These are phyloP conservation scores for Cotesia vestalis DNA, from an alignment of 1,140 invertebrate species.

Conservation along the genomic window DNA sequence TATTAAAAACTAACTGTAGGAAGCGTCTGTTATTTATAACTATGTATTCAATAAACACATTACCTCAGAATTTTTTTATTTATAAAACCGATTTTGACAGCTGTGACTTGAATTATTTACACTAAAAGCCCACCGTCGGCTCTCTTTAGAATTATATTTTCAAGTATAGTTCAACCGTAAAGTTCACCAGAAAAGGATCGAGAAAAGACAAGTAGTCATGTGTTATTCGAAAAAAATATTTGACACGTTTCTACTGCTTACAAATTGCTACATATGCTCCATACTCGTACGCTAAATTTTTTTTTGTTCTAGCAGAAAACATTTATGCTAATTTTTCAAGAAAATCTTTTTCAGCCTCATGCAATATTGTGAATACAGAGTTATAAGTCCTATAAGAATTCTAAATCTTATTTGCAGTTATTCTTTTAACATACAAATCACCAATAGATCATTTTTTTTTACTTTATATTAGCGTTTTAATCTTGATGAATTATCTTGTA, in stretches of 20 bases:
- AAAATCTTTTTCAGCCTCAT: too few species aligned
- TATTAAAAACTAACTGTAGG: not conserved
- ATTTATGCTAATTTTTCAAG: too few species aligned
- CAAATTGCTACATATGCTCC: slow-evolving; percentile 12
- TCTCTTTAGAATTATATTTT: slow-evolving; percentile 4
- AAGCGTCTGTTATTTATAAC: not conserved
- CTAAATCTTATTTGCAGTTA: too few species aligned
- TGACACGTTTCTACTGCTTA: slow-evolving; percentile 13
- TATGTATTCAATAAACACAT: too few species aligned
- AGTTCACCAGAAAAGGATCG: not conserved
- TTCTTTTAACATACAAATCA: too few species aligned
- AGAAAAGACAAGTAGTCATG: not conserved
- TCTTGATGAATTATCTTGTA: too few species aligned
- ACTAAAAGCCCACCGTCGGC: slow-evolving; percentile 38
- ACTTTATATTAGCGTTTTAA: too few species aligned
- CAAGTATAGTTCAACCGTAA: slow-evolving; percentile 24
- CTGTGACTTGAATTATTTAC: slow-evolving; percentile 51
- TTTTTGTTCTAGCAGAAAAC: too few species aligned
- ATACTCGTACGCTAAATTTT: not conserved
- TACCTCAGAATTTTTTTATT: slow-evolving; percentile 44
- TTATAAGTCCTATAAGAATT: too few species aligned
- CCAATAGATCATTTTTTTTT: too few species aligned
- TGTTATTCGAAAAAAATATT: not conserved
- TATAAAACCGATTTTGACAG: slow-evolving; percentile 54
- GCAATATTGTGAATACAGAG: too few species aligned